These are phyloP conservation scores for Ciconia nigra DNA, from an alignment of 2,797 vertebrate species.

Conservation along the genomic window DNA sequence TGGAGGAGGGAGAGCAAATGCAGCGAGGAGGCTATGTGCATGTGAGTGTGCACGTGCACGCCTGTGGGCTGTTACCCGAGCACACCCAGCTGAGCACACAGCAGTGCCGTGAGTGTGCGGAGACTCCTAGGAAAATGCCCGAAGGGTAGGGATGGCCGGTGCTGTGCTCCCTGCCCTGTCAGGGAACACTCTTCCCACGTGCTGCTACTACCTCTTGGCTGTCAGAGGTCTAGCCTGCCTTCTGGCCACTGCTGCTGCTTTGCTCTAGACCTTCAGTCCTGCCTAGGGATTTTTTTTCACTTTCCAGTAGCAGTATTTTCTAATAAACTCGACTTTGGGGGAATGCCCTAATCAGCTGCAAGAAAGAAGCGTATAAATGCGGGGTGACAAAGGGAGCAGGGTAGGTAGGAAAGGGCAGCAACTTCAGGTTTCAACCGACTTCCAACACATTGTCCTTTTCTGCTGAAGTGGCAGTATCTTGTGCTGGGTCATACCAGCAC, in stretches of 20 bases:
- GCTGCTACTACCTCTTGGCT: background rate
- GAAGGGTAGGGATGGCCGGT: background rate
- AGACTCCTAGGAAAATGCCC: background rate
- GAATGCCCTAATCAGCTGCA: background rate
- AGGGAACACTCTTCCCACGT: background rate
- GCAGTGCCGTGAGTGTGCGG: background rate
- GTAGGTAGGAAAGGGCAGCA: background rate
- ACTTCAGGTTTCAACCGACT: background rate
- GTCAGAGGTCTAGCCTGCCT: background rate
- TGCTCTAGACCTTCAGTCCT: background rate
- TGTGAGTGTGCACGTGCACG: background rate
- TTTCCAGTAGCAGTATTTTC: background rate
- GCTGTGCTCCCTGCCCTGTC: background rate
- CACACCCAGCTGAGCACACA: background rate
- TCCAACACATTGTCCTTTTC: background rate
- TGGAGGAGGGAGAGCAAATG: background rate
- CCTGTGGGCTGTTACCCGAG: background rate
- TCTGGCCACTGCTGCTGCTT: background rate
- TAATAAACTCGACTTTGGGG: background rate
- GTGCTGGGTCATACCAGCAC: background rate
- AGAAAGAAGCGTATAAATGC: background rate
- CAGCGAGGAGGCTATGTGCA: background rate
- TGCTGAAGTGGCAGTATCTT: rapidly evolving
- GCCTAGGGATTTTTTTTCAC: rapidly evolving
- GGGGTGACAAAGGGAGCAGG: background rate